phyloP scores from a whole-genome alignment of 2,888 invertebrate genomes.

The Zaprionus obscuricornis region DNA sequence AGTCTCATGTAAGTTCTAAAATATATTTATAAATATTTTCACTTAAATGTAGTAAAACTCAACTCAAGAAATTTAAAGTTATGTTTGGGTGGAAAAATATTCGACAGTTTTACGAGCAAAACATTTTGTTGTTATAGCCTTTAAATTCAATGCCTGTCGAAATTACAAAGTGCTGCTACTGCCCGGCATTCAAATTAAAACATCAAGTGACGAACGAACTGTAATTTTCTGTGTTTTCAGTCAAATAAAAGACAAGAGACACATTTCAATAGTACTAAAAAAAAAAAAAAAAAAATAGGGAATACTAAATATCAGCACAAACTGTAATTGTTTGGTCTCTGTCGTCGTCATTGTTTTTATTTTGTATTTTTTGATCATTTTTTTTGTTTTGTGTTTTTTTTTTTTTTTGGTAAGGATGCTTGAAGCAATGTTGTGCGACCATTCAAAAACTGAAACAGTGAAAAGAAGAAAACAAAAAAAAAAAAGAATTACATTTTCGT shows the following conservation, averaged over 20 bases:
- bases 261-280: conserved; percentile 42
- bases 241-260: conserved; percentile 34
- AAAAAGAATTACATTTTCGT: conserved; percentile 48
- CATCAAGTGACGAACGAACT: conserved; percentile 42
- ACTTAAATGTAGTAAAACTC: too few relatives aligned
- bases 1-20: too few relatives aligned
- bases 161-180: conserved; percentile 33
- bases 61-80: too few relatives aligned
- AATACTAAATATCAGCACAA: conserved; percentile 41
- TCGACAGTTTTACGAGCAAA: too few relatives aligned
- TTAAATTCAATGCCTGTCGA: conserved; percentile 4
- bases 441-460: conserved; percentile 42
- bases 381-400: conserved; percentile 29
- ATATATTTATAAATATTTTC: too few relatives aligned
- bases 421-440: conserved; percentile 50
- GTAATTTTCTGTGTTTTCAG: conserved; percentile 4
- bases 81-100: too few relatives aligned
- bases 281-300: conserved; percentile 4
- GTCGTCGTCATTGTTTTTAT: too few relatives aligned
- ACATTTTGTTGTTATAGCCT: too few relatives aligned
- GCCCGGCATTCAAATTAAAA: conserved; percentile 53
- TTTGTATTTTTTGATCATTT: too few relatives aligned
- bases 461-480: conserved; percentile 18
- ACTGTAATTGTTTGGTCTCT: conserved; percentile 59
- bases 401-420: conserved; percentile 60